A percentile compares a stretch with the other conserved stretches of the same genome.
Evolutionary conservation across 1,140 invertebrate species (phyloP).

Genomic region (Callitettix versicolor): DNA sequence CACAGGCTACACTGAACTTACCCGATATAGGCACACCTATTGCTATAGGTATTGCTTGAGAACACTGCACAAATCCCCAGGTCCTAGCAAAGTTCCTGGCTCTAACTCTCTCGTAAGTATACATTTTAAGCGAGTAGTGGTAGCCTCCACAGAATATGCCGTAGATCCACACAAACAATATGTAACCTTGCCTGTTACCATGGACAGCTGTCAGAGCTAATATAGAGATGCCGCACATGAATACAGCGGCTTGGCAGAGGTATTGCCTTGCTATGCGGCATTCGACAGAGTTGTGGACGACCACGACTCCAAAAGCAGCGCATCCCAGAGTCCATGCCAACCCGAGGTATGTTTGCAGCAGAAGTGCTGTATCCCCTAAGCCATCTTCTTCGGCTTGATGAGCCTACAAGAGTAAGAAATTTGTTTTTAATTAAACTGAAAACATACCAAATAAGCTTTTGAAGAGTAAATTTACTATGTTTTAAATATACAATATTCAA

Average conservation of each 20-base stretch:
- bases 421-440: background rate
- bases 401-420: conserved; percentile 34
- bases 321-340: conserved; percentile 74
- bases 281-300: conserved; percentile 70
- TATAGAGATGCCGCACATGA: conserved; percentile 67
- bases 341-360: conserved; percentile 69
- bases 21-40: conserved; percentile 78
- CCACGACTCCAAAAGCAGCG: conserved; percentile 65
- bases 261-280: conserved; percentile 79
- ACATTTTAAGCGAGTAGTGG: conserved; percentile 80
- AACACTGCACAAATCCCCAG: conserved; percentile 84
- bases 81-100: conserved; percentile 76
- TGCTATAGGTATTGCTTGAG: conserved; percentile 73
- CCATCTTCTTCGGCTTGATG: conserved; percentile 66
- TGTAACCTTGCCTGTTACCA: conserved; percentile 56
- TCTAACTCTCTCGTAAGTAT: conserved; percentile 73
- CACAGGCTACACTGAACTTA: too few species aligned
- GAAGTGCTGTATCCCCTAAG: conserved; percentile 52
- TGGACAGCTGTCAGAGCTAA: conserved; percentile 73
- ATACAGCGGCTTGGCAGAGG: conserved; percentile 60
- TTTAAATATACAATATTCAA: too few species aligned
- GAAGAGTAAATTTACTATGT: too few species aligned
- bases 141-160: conserved; percentile 73
- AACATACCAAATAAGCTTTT: too few species aligned
- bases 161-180: conserved; percentile 76